Conservation (phyloP, 2,113 vertebrate species). For the Crotalus horridus region DNA sequence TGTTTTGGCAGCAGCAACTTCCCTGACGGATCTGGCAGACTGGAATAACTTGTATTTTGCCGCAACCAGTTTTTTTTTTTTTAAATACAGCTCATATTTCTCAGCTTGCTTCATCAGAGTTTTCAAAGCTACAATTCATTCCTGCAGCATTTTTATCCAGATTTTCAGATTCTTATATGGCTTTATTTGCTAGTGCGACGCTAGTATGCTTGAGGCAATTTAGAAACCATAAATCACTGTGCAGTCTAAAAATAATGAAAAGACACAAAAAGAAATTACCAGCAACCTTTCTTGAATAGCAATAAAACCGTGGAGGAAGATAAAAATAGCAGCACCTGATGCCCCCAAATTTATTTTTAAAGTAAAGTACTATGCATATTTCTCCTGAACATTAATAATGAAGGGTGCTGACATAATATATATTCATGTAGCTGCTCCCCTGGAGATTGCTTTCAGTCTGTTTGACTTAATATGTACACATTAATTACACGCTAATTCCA, state of each 20-base stretch:
- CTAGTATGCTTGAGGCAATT: not conserved
- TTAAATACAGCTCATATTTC: not conserved
- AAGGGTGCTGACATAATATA: not conserved
- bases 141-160: not conserved
- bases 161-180: not conserved
- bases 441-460: not conserved
- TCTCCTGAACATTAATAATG: not conserved
- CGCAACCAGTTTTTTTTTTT: not conserved
- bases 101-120: not conserved
- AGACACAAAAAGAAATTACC: not conserved
- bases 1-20: slow-evolving; percentile 13
- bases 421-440: not conserved
- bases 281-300: not conserved
- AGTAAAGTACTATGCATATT: not conserved
- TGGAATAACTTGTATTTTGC: slow-evolving; percentile 15
- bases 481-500: slow-evolving; percentile 6
- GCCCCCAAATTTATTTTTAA: not conserved
- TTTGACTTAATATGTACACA: slow-evolving; percentile 3
- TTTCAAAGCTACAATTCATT: not conserved
- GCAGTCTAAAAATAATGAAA: not conserved
- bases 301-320: not conserved
- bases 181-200: not conserved
- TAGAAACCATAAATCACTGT: not conserved
- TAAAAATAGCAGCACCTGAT: not conserved
- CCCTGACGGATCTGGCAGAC: not conserved